A percentile compares a stretch with the other conserved stretches of the same genome.
These are phyloP conservation scores for Entelurus aequoreus DNA, from an alignment of 2,113 vertebrate genomes.

Conservation along the genomic window DNA sequence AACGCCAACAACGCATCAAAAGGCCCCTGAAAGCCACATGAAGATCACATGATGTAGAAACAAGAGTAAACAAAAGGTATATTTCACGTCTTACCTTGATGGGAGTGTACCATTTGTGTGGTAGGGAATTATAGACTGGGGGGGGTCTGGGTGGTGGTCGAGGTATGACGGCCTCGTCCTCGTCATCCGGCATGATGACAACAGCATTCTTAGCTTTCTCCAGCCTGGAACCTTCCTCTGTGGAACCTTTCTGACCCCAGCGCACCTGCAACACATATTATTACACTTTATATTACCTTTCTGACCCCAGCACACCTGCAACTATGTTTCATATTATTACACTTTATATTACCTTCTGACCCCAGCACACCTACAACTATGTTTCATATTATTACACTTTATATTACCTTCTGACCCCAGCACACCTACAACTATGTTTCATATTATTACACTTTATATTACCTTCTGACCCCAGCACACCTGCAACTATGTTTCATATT, in stretches of 20 bases:
- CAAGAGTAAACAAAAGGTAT: no score
- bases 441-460: no score
- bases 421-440: no score
- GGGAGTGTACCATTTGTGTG: conserved; percentile 90
- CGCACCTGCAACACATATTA: conserved; percentile 75
- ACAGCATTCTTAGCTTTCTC: conserved; percentile 94
- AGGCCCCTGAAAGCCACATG: conserved; percentile 73
- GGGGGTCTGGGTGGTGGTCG: conserved; percentile 72
- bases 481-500: no score
- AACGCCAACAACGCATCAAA: conserved; percentile 87
- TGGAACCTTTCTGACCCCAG: conserved; percentile 95
- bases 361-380: no score
- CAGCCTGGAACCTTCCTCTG: conserved; percentile 90
- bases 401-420: no score
- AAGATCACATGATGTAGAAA: not conserved
- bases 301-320: no score
- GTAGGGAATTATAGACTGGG: conserved; percentile 63
- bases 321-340: no score
- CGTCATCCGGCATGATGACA: conserved; percentile 81
- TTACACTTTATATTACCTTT: no score
- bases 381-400: no score
- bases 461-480: no score
- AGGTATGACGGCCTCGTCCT: conserved; percentile 71
- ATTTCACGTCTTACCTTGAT: conserved; percentile 80
- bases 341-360: no score